These are phyloP conservation scores for Trichopoda pennipes DNA, from an alignment of 2,888 invertebrate genomes.

Conservation along the genomic window DNA sequence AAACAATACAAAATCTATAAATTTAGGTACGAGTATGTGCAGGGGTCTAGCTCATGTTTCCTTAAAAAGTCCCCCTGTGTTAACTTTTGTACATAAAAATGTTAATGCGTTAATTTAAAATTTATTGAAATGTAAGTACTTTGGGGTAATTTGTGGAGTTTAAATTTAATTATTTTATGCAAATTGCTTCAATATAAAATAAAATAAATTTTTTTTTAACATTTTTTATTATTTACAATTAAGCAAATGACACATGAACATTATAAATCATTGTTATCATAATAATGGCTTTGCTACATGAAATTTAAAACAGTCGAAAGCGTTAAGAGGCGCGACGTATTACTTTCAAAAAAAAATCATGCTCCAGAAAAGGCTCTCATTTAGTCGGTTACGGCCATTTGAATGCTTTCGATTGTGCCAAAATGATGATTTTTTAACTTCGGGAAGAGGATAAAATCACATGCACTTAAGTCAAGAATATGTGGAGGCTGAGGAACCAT, in stretches of 20 bases:
- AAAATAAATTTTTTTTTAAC: background rate
- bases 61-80: slow-evolving; percentile 1
- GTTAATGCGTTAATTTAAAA: slow-evolving; percentile 58
- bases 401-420: too few relatives aligned
- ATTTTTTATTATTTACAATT: background rate
- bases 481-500: too few relatives aligned
- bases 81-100: slow-evolving; percentile 7
- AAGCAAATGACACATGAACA: background rate
- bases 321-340: too few relatives aligned
- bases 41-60: slow-evolving; percentile 22
- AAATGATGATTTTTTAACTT: too few relatives aligned
- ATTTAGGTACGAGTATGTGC: slow-evolving; percentile 38
- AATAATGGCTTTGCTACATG: too few relatives aligned
- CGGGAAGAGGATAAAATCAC: too few relatives aligned
- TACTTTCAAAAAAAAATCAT: too few relatives aligned
- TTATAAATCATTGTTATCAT: too few relatives aligned
- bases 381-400: too few relatives aligned
- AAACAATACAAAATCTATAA: slow-evolving; percentile 11
- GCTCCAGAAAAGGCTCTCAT: too few relatives aligned
- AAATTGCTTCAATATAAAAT: background rate
- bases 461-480: too few relatives aligned
- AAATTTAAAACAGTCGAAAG: too few relatives aligned
- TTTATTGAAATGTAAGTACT: slow-evolving; percentile 41
- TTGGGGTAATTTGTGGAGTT: background rate
- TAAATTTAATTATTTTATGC: background rate